These are phyloP conservation scores for Drosophila willistoni DNA, from an alignment of 1,140 invertebrate genomes.

Conservation along the genomic window DNA sequence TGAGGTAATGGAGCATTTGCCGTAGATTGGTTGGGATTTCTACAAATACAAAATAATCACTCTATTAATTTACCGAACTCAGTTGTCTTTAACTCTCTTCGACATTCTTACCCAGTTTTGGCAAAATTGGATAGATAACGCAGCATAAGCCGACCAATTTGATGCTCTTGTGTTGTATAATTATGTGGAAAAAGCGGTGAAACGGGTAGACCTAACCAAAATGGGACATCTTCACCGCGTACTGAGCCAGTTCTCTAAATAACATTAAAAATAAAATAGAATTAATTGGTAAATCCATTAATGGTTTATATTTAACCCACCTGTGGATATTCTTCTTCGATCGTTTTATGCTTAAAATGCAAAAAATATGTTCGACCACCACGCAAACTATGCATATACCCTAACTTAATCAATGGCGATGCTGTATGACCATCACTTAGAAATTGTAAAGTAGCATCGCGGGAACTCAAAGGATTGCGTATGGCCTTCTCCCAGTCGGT, in stretches of 20 bases:
- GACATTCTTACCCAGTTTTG: slow-evolving; percentile 87
- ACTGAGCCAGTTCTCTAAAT: slow-evolving; percentile 89
- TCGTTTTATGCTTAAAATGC: slow-evolving; percentile 92
- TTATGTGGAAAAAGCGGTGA: slow-evolving; percentile 88
- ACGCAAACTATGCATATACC: slow-evolving; percentile 90
- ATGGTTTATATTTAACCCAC: slow-evolving; percentile 79
- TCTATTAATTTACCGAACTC: no score
- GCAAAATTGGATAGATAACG: slow-evolving; percentile 93
- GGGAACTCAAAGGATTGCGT: slow-evolving; percentile 89
- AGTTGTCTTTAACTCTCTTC: no score
- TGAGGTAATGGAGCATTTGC: slow-evolving; percentile 18
- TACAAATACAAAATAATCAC: slow-evolving; percentile 11
- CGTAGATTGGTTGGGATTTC: slow-evolving; percentile 75
- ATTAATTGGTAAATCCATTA: background rate
- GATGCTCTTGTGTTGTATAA: slow-evolving; percentile 88
- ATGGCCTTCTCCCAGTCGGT: slow-evolving; percentile 94
- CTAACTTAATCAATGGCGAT: slow-evolving; percentile 91
- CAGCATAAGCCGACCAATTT: slow-evolving; percentile 89
- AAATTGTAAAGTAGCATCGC: slow-evolving; percentile 90
- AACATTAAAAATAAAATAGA: slow-evolving; percentile 4
- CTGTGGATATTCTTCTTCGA: slow-evolving; percentile 90
- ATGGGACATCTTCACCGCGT: slow-evolving; percentile 97
- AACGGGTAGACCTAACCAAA: slow-evolving; percentile 95
- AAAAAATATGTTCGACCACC: slow-evolving; percentile 93
- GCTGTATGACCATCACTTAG: slow-evolving; percentile 94